Evolutionary conservation across 1,140 invertebrate species (phyloP), one percentile per base, ranked within the genome.

Genomic region (Batillaria attramentaria): DNA sequence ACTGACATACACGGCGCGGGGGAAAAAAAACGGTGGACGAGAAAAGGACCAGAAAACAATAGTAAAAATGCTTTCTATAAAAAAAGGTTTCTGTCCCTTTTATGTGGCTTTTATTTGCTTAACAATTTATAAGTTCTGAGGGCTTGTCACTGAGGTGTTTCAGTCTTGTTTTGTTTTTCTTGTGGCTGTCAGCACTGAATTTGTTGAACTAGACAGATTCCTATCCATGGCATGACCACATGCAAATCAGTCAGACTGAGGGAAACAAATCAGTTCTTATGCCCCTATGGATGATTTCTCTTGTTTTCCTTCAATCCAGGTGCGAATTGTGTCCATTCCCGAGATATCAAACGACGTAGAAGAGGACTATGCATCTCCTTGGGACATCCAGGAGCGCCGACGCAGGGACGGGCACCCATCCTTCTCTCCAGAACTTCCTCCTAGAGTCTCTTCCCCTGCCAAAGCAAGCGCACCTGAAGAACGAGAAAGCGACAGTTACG

Each of bases 351-450:
- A 75, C 37, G 57, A 75, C 43, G 57, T 57, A 5, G 35, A 37
- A 3, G 73, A 62, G 37, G 20, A 41, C 54, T 75, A 75, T 39
- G 13, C 73, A 35, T 62, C 54, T 3, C 73, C 73, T 37, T 75
- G 54, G 73, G 73, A 75, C 39, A 60, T 75, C 35, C 73, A 57
- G 2, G 73, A 75, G 35, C 73, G 73, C 5, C 54, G 73, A 8
- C 54, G 73, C 1, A 33, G 18, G 73, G 20, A 75, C 5, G 73
- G 62, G 8, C 62, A 13, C 46, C 10, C 46, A 10, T 13, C 46
- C 46, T 50, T 24, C 46, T 50, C 46, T 50, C 24, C 46, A 50
- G 13, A 35, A 31, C 5, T 35, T 66, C 16, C 68, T 31, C 68
- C 42, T 28, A 13, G 24, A 24, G 20, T 20, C 28, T n/a, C 46